Evolutionary conservation across 64 coral and sea anemone genomes (phyloP).

Genomic region (Cladopsammia gracilis): DNA sequence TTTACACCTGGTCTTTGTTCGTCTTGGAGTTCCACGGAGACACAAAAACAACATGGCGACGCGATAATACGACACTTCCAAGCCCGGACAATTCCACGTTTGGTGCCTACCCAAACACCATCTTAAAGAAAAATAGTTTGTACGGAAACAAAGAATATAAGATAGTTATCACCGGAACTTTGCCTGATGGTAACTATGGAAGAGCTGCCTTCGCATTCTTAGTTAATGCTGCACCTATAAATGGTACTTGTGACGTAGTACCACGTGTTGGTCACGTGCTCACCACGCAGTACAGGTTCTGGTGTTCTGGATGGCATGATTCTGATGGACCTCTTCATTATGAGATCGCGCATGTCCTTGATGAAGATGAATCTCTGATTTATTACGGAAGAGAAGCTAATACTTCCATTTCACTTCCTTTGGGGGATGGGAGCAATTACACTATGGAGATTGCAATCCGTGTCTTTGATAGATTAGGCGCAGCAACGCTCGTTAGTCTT

Average conservation of each 20-base stretch:
- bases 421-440: conserved; percentile 61
- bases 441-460: conserved; percentile 63
- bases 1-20: conserved; percentile 69
- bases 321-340: conserved; percentile 73
- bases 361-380: conserved; percentile 9
- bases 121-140: conserved; percentile 50
- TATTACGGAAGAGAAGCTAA: conserved; percentile 65
- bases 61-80: background rate
- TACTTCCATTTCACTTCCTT: conserved; percentile 28
- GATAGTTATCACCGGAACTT: conserved; percentile 45
- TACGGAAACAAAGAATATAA: conserved; percentile 40
- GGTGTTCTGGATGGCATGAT: conserved; percentile 68
- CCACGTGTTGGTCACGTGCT: conserved; percentile 76
- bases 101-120: conserved; percentile 16
- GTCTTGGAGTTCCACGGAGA: background rate
- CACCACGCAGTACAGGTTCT: conserved; percentile 45
- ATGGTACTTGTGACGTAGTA: conserved; percentile 61
- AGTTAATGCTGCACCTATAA: conserved; percentile 62
- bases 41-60: background rate
- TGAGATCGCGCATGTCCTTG: conserved; percentile 22
- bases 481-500: conserved; percentile 27
- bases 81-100: background rate
- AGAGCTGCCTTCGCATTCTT: conserved; percentile 49
- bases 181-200: conserved; percentile 48
- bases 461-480: conserved; percentile 64